Evolutionary conservation across 2,113 vertebrate species (phyloP).

Genomic region (Raja brachyura): DNA sequence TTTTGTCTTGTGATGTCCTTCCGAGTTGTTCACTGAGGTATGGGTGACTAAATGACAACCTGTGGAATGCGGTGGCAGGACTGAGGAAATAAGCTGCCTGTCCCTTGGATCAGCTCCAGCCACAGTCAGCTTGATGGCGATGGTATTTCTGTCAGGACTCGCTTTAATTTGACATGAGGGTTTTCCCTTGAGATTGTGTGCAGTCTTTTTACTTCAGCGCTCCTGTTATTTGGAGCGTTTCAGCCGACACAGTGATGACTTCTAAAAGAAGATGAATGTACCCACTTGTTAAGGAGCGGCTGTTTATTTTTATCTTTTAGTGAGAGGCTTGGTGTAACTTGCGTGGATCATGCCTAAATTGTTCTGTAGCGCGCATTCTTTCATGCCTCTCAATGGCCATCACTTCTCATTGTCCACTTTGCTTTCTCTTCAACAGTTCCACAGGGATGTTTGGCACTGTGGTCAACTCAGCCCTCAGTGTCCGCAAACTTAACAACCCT

Average conservation of each 20-base stretch:
- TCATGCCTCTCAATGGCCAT: not conserved
- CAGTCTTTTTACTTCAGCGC: slow-evolving; percentile 30
- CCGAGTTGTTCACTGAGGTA: not conserved
- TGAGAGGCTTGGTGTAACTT: not conserved
- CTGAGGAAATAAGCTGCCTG: not conserved
- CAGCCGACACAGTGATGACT: slow-evolving; percentile 9
- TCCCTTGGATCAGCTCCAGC: not conserved
- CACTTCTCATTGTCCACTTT: not conserved
- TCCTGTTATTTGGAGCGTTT: not conserved
- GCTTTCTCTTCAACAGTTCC: not conserved
- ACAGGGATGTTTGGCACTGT: not conserved
- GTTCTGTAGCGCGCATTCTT: not conserved
- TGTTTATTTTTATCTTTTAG: not conserved
- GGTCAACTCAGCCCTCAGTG: not conserved
- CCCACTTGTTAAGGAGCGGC: not conserved
- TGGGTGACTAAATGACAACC: not conserved
- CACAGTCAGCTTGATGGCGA: slow-evolving; percentile 1
- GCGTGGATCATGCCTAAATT: not conserved
- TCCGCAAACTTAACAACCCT: not conserved
- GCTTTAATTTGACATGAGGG: slow-evolving; percentile 24
- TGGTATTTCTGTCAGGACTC: slow-evolving; percentile 21
- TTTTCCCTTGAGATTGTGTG: slow-evolving; percentile 9
- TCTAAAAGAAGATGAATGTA: slow-evolving; percentile 22
- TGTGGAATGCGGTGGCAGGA: not conserved
- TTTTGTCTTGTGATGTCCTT: not conserved